These are phyloP conservation scores for Microcebus murinus DNA, from an alignment of 2,113 vertebrate genomes.

Conservation along the genomic window DNA sequence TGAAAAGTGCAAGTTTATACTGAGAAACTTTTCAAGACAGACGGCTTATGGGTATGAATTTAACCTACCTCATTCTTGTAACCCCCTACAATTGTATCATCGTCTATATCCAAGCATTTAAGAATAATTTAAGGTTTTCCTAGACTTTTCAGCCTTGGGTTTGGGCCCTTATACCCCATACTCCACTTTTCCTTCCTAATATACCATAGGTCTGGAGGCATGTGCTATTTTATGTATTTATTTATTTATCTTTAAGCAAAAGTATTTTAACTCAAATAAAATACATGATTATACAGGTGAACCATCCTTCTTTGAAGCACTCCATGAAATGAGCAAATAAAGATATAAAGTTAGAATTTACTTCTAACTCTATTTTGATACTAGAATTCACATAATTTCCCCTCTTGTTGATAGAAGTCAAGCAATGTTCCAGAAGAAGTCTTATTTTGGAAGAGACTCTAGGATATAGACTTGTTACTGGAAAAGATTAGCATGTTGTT, in stretches of 20 bases:
- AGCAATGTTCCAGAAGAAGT: not conserved
- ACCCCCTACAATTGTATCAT: not conserved
- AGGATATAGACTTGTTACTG: not conserved
- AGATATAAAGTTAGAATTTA: not conserved
- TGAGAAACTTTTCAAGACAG: not conserved
- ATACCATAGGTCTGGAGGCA: not conserved
- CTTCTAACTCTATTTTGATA: not conserved
- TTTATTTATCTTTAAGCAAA: not conserved
- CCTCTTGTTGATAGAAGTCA: not conserved
- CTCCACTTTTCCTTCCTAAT: not conserved
- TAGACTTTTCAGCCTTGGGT: not conserved
- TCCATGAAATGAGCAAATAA: not conserved
- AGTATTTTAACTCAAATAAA: not conserved
- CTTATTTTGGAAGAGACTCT: not conserved
- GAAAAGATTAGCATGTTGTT: not conserved
- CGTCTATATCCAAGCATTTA: not conserved
- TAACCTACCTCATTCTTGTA: not conserved
- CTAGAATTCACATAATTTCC: not conserved
- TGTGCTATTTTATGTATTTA: not conserved
- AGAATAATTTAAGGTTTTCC: not conserved
- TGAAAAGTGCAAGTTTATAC: not conserved
- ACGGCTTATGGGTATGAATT: not conserved
- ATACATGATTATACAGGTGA: not conserved
- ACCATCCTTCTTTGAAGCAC: not conserved
- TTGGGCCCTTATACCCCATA: not conserved